These are phyloP conservation scores for Girardia tigrina DNA, from an alignment of 2,888 invertebrate species.

Conservation along the genomic window DNA sequence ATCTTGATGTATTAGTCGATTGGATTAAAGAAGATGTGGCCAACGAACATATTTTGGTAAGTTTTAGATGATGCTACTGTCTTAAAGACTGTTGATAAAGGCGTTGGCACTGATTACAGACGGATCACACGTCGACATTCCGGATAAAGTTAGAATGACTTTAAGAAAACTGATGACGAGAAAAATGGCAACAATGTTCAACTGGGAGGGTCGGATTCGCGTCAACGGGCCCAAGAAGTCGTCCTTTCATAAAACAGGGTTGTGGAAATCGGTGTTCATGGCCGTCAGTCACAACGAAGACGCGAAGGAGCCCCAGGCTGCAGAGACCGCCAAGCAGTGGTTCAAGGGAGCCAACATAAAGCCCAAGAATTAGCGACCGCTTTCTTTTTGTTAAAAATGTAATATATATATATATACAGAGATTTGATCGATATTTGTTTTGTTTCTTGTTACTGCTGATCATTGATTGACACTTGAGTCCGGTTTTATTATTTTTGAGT, in stretches of 20 bases:
- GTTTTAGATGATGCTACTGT: not conserved
- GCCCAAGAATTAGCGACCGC: not conserved
- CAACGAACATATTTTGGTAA: not conserved
- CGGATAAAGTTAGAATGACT: not conserved
- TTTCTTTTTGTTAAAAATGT: no score
- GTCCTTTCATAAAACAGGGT: not conserved
- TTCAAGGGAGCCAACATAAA: not conserved
- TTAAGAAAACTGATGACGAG: not conserved
- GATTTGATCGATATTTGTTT: no score
- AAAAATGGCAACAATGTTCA: not conserved
- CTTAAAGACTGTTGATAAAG: not conserved
- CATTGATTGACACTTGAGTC: no score
- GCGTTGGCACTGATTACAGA: not conserved
- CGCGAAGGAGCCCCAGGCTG: not conserved
- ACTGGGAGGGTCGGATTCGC: not conserved
- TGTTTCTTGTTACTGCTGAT: no score
- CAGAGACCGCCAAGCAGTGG: slow-evolving; percentile 12
- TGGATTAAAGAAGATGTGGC: slow-evolving; percentile 4
- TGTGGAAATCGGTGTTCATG: slow-evolving; percentile 6
- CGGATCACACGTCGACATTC: not conserved
- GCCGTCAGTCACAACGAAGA: not conserved
- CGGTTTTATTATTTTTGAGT: no score
- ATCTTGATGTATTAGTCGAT: not conserved
- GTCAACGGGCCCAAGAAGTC: not conserved
- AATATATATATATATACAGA: no score